Evolutionary conservation across 2,888 invertebrate species (phyloP), one percentile per base, ranked within the genome.

Genomic region (Colostygia pectinataria): DNA sequence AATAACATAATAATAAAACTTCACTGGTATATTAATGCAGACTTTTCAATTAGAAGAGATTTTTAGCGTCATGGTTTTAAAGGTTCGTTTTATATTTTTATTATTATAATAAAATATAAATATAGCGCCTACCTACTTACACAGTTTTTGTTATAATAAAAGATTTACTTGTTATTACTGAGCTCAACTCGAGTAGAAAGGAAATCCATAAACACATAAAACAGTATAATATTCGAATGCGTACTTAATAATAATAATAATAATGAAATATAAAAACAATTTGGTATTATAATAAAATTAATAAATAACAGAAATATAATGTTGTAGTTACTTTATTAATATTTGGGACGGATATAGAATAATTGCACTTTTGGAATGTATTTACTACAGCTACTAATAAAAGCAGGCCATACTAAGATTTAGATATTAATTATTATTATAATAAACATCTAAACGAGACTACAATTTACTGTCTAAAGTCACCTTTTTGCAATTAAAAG

Each of bases 311-410:
- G n/a, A n/a, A n/a, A n/a, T 9, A 48, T 20, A 4, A 6, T 5
- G 4, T 53, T 52, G 42, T 31, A 25, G 33, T 45, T n/a, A n/a
- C n/a, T 34, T 24, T 34, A 25, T 34, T 49, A 44, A 41, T 31
- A 33, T 20, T 42, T 46, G 45, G 74, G 72, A 74, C 73, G 73
- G 73, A 68, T 56, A 31, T 59, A 57, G 50, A 54, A 48, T 67
- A 74, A 74, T 74, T 73, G 74, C 74, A 74, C 74, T 74, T 71
- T 55, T 55, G 74, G 74, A 73, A 73, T 73, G 73, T 74, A 48
- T 29, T 41, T 28, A 5, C 15, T 29, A 45, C 10, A 23, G 5
- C 20, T 46, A 41, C 25, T 46, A 39, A 47, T 45, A 27, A 28
- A 43, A 56, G 52, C 54, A 51, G 25, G 50, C 32, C 44, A 51